Evolutionary conservation across 1,140 invertebrate genomes (phyloP), one percentile per base, ranked within the genome.

Genomic region (Leptopilina clavipes): DNA sequence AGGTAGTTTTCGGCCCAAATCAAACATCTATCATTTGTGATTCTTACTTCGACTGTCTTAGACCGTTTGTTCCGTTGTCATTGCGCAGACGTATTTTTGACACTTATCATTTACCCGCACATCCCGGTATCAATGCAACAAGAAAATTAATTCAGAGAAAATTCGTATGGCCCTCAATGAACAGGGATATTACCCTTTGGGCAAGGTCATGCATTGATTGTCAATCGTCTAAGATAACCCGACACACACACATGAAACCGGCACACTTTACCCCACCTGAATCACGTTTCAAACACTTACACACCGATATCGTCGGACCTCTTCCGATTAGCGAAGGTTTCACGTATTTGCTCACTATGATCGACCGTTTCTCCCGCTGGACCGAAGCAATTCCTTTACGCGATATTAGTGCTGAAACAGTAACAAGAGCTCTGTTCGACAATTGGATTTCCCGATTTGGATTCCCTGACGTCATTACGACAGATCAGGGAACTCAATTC

Each of bases 301-400:
- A 91, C 76, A 71, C 91, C 0, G 90, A 90, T 79, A 79, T 91
- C 7, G 82, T 91, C 11, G 86, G 87, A 10, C 90, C 87, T 0
- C 78, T 91, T 31, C 84, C 86, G 18, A 48, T 77, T 9, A 86
- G 83, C 7, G 43, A 88, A 10, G 89, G 84, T 6, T 80, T 79
- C 77, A 18, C 81, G 9, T 91, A 91, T 77, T 78, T 85, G 9
- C n/a, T n/a, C n/a, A n/a, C n/a, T n/a, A n/a, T n/a, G n/a, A n/a
- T n/a, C n/a, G n/a, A n/a, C n/a, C n/a, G 86, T 17, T 87, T 81
- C 72, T 90, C 91, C 6, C 73, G 88, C 17, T 92, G 89, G 89
- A 89, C 87, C 0, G 90, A 91, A 83, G 87, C 88, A 7, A 74
- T 89, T 18, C 91, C 91, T 3, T 40, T 91, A 0, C 17, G 72